phyloP scores from a whole-genome alignment of 2,888 invertebrate genomes.

The Pecten maximus region DNA sequence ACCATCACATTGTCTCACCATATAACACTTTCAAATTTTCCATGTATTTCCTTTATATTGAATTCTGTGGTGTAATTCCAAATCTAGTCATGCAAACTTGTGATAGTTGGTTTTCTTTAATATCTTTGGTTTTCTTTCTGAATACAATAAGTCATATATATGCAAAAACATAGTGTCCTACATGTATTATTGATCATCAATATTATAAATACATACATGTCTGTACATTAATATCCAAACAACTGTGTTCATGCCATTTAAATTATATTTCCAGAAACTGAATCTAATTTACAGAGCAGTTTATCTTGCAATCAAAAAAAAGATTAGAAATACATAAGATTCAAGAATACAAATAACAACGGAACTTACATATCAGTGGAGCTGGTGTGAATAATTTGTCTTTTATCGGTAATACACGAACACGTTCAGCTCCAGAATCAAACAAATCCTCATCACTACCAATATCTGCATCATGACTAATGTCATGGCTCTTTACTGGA shows the following conservation, averaged over 20 bases:
- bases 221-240: too few species aligned
- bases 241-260: not conserved
- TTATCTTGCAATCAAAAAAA: not conserved
- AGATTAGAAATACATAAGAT: not conserved
- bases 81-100: not conserved
- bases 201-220: too few species aligned
- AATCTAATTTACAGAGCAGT: not conserved
- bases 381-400: conserved; percentile 49
- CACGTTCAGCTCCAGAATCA: conserved; percentile 24
- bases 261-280: not conserved
- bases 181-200: too few species aligned
- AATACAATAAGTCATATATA: too few species aligned
- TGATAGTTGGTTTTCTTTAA: not conserved
- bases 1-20: conserved; percentile 14
- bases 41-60: not conserved
- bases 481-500: not conserved
- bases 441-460: conserved; percentile 50
- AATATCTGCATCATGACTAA: not conserved
- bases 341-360: not conserved
- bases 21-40: not conserved
- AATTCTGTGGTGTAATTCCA: not conserved
- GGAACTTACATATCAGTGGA: conserved; percentile 42
- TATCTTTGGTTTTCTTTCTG: too few species aligned
- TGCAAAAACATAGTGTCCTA: too few species aligned
- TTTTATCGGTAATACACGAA: not conserved